Evolutionary conservation across 2,888 invertebrate genomes (phyloP).

Genomic region (Rhabditophanes sp.): DNA sequence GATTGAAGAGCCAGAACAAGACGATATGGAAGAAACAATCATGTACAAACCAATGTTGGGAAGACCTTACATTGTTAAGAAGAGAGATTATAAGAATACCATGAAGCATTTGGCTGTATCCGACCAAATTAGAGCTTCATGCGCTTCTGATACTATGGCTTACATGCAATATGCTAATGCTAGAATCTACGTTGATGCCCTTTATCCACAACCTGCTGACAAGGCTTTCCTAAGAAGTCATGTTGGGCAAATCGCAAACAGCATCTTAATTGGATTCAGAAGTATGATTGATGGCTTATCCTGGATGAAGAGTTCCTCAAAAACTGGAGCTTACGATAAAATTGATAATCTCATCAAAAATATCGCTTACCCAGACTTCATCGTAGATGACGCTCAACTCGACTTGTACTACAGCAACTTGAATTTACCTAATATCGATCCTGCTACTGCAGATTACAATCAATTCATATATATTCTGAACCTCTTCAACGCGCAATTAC

Average conservation of each 20-base stretch:
- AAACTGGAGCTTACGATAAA: conserved; percentile 28
- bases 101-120: too few relatives aligned
- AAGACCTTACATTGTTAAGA: not conserved
- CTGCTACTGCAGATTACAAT: not conserved
- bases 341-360: conserved; percentile 35
- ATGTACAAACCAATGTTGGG: too few relatives aligned
- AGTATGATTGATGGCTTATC: conserved; percentile 32
- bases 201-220: conserved; percentile 15
- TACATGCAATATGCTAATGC: conserved; percentile 18
- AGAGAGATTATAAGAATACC: too few relatives aligned
- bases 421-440: too few relatives aligned
- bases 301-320: conserved; percentile 31
- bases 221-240: conserved; percentile 5
- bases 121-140: conserved; percentile 7
- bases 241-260: conserved; percentile 2
- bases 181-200: conserved; percentile 24
- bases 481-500: conserved; percentile 4
- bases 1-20: too few relatives aligned
- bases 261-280: conserved; percentile 14
- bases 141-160: not conserved
- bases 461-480: not conserved
- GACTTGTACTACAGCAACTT: conserved; percentile 17
- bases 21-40: too few relatives aligned
- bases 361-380: conserved; percentile 34
- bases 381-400: conserved; percentile 22